A percentile compares a stretch with the other conserved stretches of the same genome.
These are phyloP conservation scores for Pterocles burchelli DNA, from an alignment of 2,113 vertebrate species.

Conservation along the genomic window DNA sequence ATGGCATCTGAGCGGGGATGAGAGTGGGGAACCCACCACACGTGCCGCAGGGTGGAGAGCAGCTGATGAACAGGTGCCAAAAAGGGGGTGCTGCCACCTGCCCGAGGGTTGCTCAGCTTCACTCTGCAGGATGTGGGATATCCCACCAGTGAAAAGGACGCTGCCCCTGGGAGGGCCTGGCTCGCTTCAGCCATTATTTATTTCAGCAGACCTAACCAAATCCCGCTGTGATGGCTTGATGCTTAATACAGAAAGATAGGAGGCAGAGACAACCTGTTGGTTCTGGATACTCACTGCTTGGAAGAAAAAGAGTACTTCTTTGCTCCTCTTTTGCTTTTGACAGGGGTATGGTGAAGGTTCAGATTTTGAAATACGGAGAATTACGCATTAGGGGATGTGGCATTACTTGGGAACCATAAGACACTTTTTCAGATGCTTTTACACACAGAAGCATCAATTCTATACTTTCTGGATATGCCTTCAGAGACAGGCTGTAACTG, in stretches of 20 bases:
- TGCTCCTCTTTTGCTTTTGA: not conserved
- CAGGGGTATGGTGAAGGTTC: not conserved
- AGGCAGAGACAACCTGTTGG: not conserved
- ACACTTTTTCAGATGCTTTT: not conserved
- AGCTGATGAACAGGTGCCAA: not conserved
- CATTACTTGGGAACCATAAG: not conserved
- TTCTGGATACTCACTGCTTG: not conserved
- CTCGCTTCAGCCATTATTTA: fast-evolving
- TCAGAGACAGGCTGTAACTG: not conserved
- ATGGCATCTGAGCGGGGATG: not conserved
- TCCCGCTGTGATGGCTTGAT: fast-evolving
- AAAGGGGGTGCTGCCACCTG: not conserved
- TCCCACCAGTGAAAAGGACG: fast-evolving
- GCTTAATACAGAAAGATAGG: fast-evolving
- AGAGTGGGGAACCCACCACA: fast-evolving
- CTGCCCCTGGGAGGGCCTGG: not conserved
- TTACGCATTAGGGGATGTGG: no score
- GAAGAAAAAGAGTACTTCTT: not conserved
- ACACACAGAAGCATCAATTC: not conserved
- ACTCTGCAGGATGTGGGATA: not conserved
- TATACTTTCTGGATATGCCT: not conserved
- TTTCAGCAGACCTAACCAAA: no score
- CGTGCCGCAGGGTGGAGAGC: no score
- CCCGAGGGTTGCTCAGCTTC: no score
- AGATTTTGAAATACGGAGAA: not conserved